Percentiles rank a stretch among this genome's conserved stretches.
Evolutionary conservation across 37 sponge, comb jelly and placozoan genomes (phyloP).

Genomic region (Agelas oroides): DNA sequence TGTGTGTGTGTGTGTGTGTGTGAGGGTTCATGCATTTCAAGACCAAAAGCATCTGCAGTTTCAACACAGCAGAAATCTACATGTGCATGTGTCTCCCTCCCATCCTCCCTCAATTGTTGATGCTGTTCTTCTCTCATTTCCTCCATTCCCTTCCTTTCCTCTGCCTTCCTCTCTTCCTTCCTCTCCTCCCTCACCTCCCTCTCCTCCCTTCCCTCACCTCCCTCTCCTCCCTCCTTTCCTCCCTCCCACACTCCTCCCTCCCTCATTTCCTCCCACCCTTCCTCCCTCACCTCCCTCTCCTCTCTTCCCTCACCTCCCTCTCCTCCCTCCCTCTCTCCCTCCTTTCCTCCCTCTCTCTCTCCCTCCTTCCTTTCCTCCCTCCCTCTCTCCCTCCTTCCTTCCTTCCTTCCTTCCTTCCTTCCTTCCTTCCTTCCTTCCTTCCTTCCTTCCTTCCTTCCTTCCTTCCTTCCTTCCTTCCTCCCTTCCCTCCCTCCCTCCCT

Average conservation of each 20-base stretch:
- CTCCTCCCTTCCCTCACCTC: no score
- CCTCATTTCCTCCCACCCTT: not conserved
- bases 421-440: not conserved
- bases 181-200: slow-evolving; percentile 4
- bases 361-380: not conserved
- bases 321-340: not conserved
- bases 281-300: not conserved
- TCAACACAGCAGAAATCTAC: no score
- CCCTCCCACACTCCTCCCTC: slow-evolving; percentile 1
- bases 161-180: not conserved
- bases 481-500: no score
- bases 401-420: not conserved
- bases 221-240: not conserved
- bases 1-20: no score
- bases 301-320: no score
- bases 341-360: not conserved
- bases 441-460: not conserved
- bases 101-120: no score
- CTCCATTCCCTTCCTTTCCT: not conserved
- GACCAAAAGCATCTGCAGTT: no score
- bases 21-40: no score
- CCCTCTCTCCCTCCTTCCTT: not conserved
- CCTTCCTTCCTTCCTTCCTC: not conserved
- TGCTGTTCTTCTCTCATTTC: no score
- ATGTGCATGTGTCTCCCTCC: no score